phyloP scores from a whole-genome alignment of 2,888 invertebrate genomes.

The Sicus ferrugineus region DNA sequence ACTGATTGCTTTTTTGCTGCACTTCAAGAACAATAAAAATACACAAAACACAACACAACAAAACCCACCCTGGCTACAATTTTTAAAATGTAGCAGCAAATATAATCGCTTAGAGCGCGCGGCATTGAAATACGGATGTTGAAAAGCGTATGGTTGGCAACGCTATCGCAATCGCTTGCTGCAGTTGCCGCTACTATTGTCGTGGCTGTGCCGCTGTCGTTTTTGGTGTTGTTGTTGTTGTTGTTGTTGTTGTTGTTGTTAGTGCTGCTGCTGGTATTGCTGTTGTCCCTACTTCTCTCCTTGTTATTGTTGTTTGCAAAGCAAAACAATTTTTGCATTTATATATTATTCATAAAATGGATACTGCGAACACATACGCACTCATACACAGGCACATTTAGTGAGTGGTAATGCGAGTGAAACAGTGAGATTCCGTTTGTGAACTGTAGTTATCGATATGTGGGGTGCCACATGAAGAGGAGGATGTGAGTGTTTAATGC shows the following conservation, averaged over 20 bases:
- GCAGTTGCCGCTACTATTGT: no score
- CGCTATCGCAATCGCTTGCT: neutral
- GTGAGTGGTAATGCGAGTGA: no score
- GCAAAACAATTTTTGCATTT: constrained; percentile 35
- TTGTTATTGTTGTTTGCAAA: neutral
- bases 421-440: no score
- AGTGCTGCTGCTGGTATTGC: no score
- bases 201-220: no score
- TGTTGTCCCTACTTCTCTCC: no score
- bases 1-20: neutral
- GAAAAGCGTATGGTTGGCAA: constrained; percentile 24
- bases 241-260: no score
- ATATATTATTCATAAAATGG: constrained; percentile 36
- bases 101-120: constrained; percentile 1
- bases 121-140: constrained; percentile 11
- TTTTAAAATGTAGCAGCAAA: neutral
- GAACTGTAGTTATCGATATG: no score
- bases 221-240: no score
- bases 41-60: neutral
- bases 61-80: neutral
- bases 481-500: no score
- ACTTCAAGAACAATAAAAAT: no score
- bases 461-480: no score
- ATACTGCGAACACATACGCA: neutral
- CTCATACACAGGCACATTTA: neutral